Percentiles rank a stretch among this genome's conserved stretches.
Evolutionary conservation across 2,888 invertebrate species (phyloP).

Genomic region (Caenorhabditis afra): DNA sequence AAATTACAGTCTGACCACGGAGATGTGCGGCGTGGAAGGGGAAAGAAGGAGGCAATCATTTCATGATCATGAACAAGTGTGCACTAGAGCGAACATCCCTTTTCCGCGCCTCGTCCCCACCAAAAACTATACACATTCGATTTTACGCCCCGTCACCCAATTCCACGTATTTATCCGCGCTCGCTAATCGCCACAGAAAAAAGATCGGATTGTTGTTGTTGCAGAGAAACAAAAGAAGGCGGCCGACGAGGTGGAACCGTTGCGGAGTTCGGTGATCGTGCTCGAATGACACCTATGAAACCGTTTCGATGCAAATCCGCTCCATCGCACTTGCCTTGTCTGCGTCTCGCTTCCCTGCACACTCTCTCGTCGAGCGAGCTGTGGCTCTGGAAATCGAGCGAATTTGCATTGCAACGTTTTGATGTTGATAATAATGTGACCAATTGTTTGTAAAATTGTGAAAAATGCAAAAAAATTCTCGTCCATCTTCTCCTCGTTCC

Average conservation of each 20-base stretch:
- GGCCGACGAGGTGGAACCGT: conserved; percentile 69
- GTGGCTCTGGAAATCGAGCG: too few species aligned
- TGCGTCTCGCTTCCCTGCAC: conserved; percentile 46
- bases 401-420: too few species aligned
- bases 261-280: conserved; percentile 70
- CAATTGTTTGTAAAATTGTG: conserved; percentile 51
- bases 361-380: too few species aligned
- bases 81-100: conserved; percentile 39
- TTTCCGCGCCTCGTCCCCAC: neutral
- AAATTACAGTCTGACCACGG: too few species aligned
- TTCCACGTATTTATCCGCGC: neutral
- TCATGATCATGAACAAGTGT: conserved; percentile 13
- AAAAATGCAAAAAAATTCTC: neutral
- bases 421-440: conserved; percentile 42
- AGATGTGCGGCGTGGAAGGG: too few species aligned
- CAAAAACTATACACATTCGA: neutral
- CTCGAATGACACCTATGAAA: conserved; percentile 62
- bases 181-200: neutral
- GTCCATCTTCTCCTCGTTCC: conserved; percentile 1
- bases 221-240: conserved; percentile 71
- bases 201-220: too few species aligned
- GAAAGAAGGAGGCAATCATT: too few species aligned
- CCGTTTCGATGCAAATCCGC: too few species aligned
- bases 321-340: neutral
- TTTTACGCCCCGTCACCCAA: conserved; percentile 21